Conservation (phyloP, 2,113 vertebrate genomes). For the Arothron firmamentum region DNA sequence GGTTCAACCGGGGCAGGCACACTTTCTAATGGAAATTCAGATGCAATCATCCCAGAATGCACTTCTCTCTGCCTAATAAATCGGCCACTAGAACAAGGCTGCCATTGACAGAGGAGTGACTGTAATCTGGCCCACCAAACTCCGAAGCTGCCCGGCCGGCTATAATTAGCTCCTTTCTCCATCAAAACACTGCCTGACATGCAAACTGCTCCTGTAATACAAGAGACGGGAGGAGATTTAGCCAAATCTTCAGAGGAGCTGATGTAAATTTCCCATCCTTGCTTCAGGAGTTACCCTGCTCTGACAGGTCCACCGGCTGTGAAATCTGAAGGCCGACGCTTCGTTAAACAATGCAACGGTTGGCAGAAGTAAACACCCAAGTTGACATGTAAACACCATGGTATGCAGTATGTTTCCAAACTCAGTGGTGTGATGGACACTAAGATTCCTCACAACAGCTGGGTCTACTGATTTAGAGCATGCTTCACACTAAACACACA, state of each 20-base stretch:
- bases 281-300: constrained; percentile 19
- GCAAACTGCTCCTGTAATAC: constrained; percentile 52
- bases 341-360: constrained; percentile 17
- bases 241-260: background rate
- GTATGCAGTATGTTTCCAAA: constrained; percentile 19
- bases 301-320: constrained; percentile 32
- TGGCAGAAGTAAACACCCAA: constrained; percentile 18
- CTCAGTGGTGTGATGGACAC: constrained; percentile 13
- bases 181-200: constrained; percentile 67
- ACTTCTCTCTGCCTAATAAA: constrained; percentile 72
- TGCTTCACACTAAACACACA: constrained; percentile 26
- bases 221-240: constrained; percentile 26
- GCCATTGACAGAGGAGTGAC: constrained; percentile 71
- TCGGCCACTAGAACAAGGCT: constrained; percentile 74
- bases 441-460: constrained; percentile 13
- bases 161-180: constrained; percentile 76
- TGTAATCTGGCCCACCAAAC: constrained; percentile 73
- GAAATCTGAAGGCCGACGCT: constrained; percentile 19
- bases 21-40: constrained; percentile 78
- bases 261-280: constrained; percentile 7
- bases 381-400: constrained; percentile 27
- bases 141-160: constrained; percentile 62
- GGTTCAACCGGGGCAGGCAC: constrained; percentile 63
- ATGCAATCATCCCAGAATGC: constrained; percentile 78
- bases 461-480: constrained; percentile 12